A percentile compares a stretch with the other conserved stretches of the same genome.
Conservation (phyloP, 1,140 invertebrate genomes). For the Trichoplusia ni region DNA sequence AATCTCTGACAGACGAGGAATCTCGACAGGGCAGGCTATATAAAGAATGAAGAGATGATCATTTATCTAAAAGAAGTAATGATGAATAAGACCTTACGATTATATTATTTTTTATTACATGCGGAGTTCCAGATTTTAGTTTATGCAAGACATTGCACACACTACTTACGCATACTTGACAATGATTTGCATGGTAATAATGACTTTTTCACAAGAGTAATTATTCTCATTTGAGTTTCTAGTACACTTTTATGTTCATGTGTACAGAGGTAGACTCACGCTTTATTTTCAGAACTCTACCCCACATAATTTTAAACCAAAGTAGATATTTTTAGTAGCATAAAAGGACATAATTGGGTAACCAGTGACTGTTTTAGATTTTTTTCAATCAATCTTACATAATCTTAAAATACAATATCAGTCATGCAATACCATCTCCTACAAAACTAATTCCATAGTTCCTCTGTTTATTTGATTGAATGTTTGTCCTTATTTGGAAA, state of each 20-base stretch:
- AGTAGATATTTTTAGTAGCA: no score
- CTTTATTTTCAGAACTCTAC: no score
- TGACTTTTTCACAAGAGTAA: conserved; percentile 25
- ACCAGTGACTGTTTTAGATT: no score
- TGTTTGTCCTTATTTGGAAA: no score
- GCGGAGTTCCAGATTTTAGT: conserved; percentile 30
- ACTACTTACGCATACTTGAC: conserved; percentile 36
- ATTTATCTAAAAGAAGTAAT: conserved; percentile 4
- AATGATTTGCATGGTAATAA: conserved; percentile 35
- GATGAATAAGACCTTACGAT: conserved; percentile 1
- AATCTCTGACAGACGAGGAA: conserved; percentile 4
- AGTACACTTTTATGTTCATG: not conserved
- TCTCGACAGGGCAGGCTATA: not conserved
- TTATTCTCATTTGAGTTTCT: conserved; percentile 7
- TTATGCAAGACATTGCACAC: conserved; percentile 38
- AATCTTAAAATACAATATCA: no score
- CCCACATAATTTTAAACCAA: no score
- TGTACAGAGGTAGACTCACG: no score
- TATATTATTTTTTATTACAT: conserved; percentile 26
- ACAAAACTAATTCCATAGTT: no score
- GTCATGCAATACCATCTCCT: no score
- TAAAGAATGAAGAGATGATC: conserved; percentile 19
- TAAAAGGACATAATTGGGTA: no score
- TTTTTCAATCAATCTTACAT: no score
- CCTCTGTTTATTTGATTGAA: no score